A percentile compares a stretch with the other conserved stretches of the same genome.
phyloP scores from a whole-genome alignment of 2,888 invertebrate genomes.

The Epiblema foenella region DNA sequence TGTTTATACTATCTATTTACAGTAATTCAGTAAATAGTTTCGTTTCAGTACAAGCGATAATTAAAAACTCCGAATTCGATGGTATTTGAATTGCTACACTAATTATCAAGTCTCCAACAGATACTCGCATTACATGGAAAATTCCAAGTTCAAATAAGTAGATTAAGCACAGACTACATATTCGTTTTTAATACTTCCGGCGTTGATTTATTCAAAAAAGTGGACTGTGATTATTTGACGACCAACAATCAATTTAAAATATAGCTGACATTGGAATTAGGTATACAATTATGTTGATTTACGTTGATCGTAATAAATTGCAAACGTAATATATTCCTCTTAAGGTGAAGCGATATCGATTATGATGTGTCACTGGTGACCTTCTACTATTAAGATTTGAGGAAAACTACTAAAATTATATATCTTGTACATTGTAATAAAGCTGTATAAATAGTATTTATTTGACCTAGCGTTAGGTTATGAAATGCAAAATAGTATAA shows the following conservation, averaged over 20 bases:
- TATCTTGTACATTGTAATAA: conserved; percentile 12
- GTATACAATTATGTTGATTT: conserved; percentile 41
- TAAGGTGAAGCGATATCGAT: conserved; percentile 41
- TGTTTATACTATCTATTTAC: conserved; percentile 61
- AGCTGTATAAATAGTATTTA: background rate
- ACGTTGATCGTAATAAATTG: conserved; percentile 39
- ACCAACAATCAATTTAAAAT: conserved; percentile 35
- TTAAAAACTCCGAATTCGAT: conserved; percentile 41
- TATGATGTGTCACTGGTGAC: conserved; percentile 38
- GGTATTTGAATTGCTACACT: conserved; percentile 24
- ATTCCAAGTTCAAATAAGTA: conserved; percentile 37
- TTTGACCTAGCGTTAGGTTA: background rate
- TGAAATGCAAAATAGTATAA: conserved; percentile 1
- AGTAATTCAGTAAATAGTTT: conserved; percentile 53
- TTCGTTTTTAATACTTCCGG: conserved; percentile 26
- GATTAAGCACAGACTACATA: conserved; percentile 9
- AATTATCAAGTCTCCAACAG: conserved; percentile 18
- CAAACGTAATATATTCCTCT: conserved; percentile 38
- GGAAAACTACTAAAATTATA: conserved; percentile 38
- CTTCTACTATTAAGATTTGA: conserved; percentile 31
- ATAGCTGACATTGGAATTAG: conserved; percentile 40
- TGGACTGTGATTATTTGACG: conserved; percentile 36
- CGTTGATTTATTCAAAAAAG: conserved; percentile 20
- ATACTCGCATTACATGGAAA: conserved; percentile 9
- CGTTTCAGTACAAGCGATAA: conserved; percentile 47